Base-by-base conservation (phyloP, 2,797 vertebrate genomes). In the Fistularia commersonii region DNA sequence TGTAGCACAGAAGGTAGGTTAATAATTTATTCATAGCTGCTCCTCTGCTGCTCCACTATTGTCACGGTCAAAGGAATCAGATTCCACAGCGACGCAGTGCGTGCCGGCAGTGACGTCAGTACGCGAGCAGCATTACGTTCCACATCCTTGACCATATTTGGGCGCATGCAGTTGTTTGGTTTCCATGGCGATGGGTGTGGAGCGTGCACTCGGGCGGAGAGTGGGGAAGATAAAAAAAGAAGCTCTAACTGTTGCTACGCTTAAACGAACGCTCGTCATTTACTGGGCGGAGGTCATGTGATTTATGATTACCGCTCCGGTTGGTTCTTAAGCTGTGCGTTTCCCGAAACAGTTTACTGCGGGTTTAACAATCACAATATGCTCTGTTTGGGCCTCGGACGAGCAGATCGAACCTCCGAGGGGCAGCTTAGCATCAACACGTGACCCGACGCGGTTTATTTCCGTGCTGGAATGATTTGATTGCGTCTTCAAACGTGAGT, bases 131-230 rank as follows among this genome's bases (percentile, higher is more conserved):
- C 8, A 52, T 61, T 32, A 42, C 79, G 80, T 78, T 14, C 53
- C 46, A 59, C 45, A 86, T 90, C 91, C 92, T 23, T 90, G 87
- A 41, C 93, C 94, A 94, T 90, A 85, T 93, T 82, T 90, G 91
- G 92, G 86, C 57, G 35, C 42, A 8, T 74, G 81, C 60, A 46
- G 81, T 64, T 91, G 85, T 89, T 89, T 85, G 78, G 88, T 83
- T 77, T 61, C 88, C 76, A 87, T 80, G 77, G 88, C 58, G 61
- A 91, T 77, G 43, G 32, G 69, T 66, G 61, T 84, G 65, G 59
- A 14, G 43, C 86, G 80, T 82, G 69, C n/a, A 12, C 45, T 8
- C 1, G 45, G 11, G 31, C 11, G 23, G 48, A 32, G 48, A 4
- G 8, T 40, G 23, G 23, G 23, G 23, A 23, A 23, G 23, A 23